Percentiles rank a stretch among this genome's conserved stretches.
phyloP scores from a whole-genome alignment of 1,140 invertebrate genomes.

The Drosophila novamexicana region DNA sequence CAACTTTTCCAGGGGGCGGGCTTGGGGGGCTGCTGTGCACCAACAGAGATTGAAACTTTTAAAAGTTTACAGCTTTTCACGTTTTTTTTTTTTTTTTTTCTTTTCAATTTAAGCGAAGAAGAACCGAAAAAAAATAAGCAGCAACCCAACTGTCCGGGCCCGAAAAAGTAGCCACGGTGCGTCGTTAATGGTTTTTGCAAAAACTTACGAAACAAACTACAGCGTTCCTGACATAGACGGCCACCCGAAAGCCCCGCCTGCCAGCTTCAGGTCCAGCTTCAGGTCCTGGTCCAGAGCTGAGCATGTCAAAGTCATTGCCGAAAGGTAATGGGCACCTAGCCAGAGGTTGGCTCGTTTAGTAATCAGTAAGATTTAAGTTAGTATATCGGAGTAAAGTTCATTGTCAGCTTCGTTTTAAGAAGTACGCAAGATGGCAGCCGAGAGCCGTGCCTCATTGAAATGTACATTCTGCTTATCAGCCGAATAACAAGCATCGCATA shows the following conservation, averaged over 20 bases:
- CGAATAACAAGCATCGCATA: too few species aligned
- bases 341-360: conserved; percentile 7
- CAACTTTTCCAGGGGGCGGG: conserved; percentile 31
- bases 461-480: too few species aligned
- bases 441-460: too few species aligned
- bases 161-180: conserved; percentile 59
- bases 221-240: conserved; percentile 40
- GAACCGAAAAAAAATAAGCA: neutral
- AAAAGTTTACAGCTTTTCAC: conserved; percentile 81
- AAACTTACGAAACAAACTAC: conserved; percentile 81
- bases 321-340: conserved; percentile 1
- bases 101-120: conserved; percentile 69
- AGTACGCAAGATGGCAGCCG: too few species aligned
- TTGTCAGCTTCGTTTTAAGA: too few species aligned
- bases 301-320: conserved; percentile 51
- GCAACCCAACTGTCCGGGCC: conserved; percentile 20
- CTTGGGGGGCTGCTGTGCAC: neutral
- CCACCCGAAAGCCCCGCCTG: neutral
- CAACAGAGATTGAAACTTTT: conserved; percentile 73
- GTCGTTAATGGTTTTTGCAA: conserved; percentile 76
- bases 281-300: conserved; percentile 2
- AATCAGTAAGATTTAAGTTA: neutral
- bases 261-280: conserved; percentile 12
- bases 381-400: too few species aligned
- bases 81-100: conserved; percentile 42